phyloP scores from a whole-genome alignment of 30 jellyfish, hydroid and myxozoan genomes.

The Catostylus mosaicus region DNA sequence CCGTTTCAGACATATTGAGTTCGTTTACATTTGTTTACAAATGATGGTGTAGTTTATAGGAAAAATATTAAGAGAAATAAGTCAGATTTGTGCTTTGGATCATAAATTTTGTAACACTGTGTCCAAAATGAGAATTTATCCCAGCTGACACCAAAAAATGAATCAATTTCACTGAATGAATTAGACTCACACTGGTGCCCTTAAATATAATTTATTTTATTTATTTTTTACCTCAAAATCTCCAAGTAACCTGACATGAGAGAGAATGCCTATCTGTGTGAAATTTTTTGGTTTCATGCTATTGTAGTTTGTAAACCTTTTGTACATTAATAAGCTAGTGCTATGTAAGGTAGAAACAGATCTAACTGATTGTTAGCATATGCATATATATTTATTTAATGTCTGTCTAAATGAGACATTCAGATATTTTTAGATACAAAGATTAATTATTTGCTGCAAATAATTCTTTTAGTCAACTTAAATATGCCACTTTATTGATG shows the following conservation, averaged over 20 bases:
- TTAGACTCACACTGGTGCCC: too few species aligned
- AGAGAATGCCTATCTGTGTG: neutral
- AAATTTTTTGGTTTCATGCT: neutral
- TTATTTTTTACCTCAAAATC: too few species aligned
- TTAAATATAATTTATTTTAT: too few species aligned
- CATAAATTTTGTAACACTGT: too few species aligned
- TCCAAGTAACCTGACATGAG: too few species aligned
- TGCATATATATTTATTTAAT: constrained; percentile 64
- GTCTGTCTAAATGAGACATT: constrained; percentile 50
- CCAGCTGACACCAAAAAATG: too few species aligned
- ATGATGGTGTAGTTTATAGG: too few species aligned
- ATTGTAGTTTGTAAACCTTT: constrained; percentile 40
- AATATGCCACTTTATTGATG: too few species aligned
- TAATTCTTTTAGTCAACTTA: neutral
- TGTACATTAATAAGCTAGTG: constrained; percentile 28
- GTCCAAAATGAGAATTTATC: too few species aligned
- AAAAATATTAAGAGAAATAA: too few species aligned
- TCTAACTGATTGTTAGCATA: constrained; percentile 5
- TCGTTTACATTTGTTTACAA: neutral
- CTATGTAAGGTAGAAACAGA: constrained; percentile 14
- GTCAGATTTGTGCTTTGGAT: too few species aligned
- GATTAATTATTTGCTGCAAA: constrained; percentile 39
- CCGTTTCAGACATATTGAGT: neutral
- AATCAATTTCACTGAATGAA: too few species aligned
- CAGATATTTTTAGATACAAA: constrained; percentile 34